Evolutionary conservation across 2,797 vertebrate species (phyloP), one percentile per base, ranked within the genome.

Genomic region (Enteromius mattozi): DNA sequence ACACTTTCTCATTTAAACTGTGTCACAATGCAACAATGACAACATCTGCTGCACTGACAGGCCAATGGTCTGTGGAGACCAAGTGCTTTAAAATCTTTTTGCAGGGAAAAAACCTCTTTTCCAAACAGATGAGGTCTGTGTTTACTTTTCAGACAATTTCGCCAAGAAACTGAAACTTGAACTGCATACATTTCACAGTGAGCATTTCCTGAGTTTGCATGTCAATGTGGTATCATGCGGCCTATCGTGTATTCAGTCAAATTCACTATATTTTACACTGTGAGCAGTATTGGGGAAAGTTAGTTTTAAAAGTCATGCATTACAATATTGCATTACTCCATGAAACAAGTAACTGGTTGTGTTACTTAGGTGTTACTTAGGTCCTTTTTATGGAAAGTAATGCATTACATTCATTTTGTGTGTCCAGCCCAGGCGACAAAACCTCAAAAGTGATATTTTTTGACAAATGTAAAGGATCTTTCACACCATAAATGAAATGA

Each of bases 41-140:
- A 82, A 75, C 71, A 81, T 86, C 72, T 77, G 51, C 40, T 70
- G 54, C 19, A 59, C 45, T 47, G 61, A 81, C 79, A 85, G 79
- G 33, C 14, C 37, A 9, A 5, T 42, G 37, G 27, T 86, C 84
- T 85, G 1, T 30, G 45, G 45, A 61, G 81, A 76, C 72, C 10
- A 17, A 74, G 49, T 1, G 19, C 24, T 59, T 78, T 56, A 65
- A 56, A 54, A 68, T 33, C 65, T 8, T 54, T 80, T 85, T 65
- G 59, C 42, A 54, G 71, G 30, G 49, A 68, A 66, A 68, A 71
- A 51, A 54, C 30, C 45, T 77, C 14, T 24, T 27, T 66, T 84
- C 51, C 63, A 82, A 47, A 78, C 78, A 80, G 59, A 78, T 68
- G 47, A 78, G 72, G 71, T 78, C 37, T 65, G 65, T 81, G 68